Evolutionary conservation across 37 sponge, comb jelly and placozoan species (phyloP).

Genomic region (Petrosia ficiformis): DNA sequence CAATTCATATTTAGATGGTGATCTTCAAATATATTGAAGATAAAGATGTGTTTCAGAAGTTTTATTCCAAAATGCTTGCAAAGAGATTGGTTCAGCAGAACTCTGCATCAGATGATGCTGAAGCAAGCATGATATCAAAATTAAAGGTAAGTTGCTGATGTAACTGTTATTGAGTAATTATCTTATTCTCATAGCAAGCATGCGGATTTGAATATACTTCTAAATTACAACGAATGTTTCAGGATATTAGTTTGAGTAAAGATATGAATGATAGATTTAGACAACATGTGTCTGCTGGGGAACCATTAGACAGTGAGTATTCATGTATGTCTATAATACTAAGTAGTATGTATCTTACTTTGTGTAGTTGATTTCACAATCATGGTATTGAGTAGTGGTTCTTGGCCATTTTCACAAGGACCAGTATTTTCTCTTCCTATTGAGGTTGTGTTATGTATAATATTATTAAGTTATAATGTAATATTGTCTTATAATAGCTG

Average conservation of each 20-base stretch:
- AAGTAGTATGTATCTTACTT: background rate
- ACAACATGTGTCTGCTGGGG: conserved; percentile 35
- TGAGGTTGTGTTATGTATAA: conserved; percentile 48
- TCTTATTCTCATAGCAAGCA: conserved; percentile 40
- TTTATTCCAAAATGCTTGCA: conserved; percentile 95
- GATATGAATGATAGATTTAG: conserved; percentile 91
- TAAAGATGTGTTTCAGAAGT: conserved; percentile 99
- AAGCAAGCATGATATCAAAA: conserved; percentile 99
- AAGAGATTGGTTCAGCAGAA: conserved; percentile 91
- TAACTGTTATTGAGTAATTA: background rate
- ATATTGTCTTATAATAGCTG: conserved; percentile 38
- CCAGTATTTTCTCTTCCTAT: conserved; percentile 71
- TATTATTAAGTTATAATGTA: background rate
- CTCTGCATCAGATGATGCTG: conserved; percentile 98
- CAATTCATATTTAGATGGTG: conserved; percentile 58
- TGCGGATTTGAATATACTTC: conserved; percentile 99
- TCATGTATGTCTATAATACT: background rate
- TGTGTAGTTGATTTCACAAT: conserved; percentile 89
- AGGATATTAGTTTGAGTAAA: conserved; percentile 93
- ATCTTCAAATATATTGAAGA: conserved; percentile 96
- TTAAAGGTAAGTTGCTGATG: conserved; percentile 69
- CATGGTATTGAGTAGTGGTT: conserved; percentile 89
- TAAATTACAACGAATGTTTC: conserved; percentile 98
- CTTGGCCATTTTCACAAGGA: conserved; percentile 94
- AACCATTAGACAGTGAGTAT: conserved; percentile 60